A percentile compares a stretch with the other conserved stretches of the same genome.
phyloP scores from a whole-genome alignment of 2,797 vertebrate genomes.

The Sylvia borin region DNA sequence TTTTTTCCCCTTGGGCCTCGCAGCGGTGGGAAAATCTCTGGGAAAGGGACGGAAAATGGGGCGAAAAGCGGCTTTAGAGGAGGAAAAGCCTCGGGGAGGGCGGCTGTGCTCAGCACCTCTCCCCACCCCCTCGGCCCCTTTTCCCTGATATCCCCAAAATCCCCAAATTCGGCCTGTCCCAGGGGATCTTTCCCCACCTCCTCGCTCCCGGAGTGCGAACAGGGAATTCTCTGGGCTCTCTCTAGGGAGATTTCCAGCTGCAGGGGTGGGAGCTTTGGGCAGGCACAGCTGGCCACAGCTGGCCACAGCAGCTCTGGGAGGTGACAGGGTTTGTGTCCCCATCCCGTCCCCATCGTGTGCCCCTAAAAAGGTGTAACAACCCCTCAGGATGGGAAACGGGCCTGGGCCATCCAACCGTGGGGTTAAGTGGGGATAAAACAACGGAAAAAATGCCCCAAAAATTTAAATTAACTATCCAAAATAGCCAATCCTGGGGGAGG shows the following conservation, averaged over 20 bases:
- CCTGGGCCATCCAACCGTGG: rapidly evolving
- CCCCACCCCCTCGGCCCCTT: rapidly evolving
- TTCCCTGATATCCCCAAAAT: rapidly evolving
- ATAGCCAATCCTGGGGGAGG: rapidly evolving
- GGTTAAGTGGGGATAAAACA: neutral
- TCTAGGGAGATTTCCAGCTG: neutral
- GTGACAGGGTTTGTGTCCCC: neutral
- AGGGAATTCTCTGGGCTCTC: neutral
- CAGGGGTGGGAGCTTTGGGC: neutral
- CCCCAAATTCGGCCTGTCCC: rapidly evolving
- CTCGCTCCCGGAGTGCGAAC: rapidly evolving
- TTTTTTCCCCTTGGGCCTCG: rapidly evolving
- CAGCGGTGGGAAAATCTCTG: rapidly evolving
- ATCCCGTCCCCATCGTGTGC: neutral
- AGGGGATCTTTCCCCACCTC: rapidly evolving
- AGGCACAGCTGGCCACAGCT: neutral
- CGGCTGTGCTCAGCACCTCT: neutral
- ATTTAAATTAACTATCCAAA: no score
- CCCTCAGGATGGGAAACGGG: neutral
- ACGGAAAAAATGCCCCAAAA: no score
- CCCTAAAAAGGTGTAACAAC: neutral
- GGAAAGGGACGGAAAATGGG: rapidly evolving
- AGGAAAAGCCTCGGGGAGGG: neutral
- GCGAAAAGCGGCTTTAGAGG: neutral
- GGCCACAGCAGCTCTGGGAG: neutral